A percentile compares a stretch with the other conserved stretches of the same genome.
These are phyloP conservation scores for Spea bombifrons DNA, from an alignment of 2,113 vertebrate genomes.

Conservation along the genomic window DNA sequence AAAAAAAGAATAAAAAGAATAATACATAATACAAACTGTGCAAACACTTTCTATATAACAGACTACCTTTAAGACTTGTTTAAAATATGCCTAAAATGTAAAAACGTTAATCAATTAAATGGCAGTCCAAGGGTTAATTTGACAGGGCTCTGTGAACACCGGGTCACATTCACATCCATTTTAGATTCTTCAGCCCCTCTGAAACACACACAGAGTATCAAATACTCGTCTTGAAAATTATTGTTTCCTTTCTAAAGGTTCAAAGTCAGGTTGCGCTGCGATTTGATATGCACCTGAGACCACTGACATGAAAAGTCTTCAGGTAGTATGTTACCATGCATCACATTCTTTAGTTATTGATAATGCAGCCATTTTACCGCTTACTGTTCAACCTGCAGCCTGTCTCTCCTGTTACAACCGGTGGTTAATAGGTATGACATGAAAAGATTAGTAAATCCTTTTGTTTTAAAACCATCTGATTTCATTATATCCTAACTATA, in stretches of 20 bases:
- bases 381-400: slow-evolving; percentile 31
- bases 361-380: slow-evolving; percentile 31
- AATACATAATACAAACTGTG: too few relatives aligned
- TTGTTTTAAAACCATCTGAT: too few relatives aligned
- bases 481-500: too few relatives aligned
- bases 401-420: not conserved
- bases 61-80: too few relatives aligned
- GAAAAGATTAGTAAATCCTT: too few relatives aligned
- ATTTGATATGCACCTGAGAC: slow-evolving; percentile 61
- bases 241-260: slow-evolving; percentile 60
- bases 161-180: slow-evolving; percentile 43
- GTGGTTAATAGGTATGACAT: not conserved
- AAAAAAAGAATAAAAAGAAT: too few relatives aligned
- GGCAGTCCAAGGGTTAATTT: slow-evolving; percentile 29
- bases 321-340: slow-evolving; percentile 38
- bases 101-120: not conserved
- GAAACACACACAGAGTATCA: slow-evolving; percentile 53
- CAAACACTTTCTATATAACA: too few relatives aligned
- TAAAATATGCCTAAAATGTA: too few relatives aligned
- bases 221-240: slow-evolving; percentile 57
- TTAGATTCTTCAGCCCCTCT: slow-evolving; percentile 38
- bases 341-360: slow-evolving; percentile 45
- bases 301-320: slow-evolving; percentile 38
- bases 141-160: slow-evolving; percentile 26
- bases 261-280: slow-evolving; percentile 60